Evolutionary conservation across 1,140 invertebrate genomes (phyloP), one percentile per base, ranked within the genome.

Genomic region (Oncopodura yosiiana): DNA sequence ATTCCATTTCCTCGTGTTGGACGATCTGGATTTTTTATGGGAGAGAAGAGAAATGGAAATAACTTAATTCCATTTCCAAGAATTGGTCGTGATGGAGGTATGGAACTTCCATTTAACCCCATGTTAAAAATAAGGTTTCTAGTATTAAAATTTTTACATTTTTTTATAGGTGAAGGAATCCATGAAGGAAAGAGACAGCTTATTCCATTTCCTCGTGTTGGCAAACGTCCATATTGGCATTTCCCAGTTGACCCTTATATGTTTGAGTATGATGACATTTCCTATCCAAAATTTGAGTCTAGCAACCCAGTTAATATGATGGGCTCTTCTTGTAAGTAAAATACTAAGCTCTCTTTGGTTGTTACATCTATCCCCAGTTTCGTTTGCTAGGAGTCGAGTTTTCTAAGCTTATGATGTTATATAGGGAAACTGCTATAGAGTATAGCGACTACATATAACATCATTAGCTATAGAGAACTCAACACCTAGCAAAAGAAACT

Each of bases 191-290:
- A 61, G 34, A 29, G 62, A 14, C 62, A 61, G 41, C 26, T 64
- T 18, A 64, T 64, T 24, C 62, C 62, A n/a, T 64, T 64, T 46
- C 59, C 62, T 5, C 56, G 62, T 21, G 58, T 64, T 4, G 58
- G 58, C 16, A 64, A 61, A 24, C 55, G 62, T 11, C 49, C 56
- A 3, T 60, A 42, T 46, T 59, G 52, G 56, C 49, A 48, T 26
- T 52, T 46, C 19, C 41, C 52, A 5, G n/a, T 48, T n/a, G 56
- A 56, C 26, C 36, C 58, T 18, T 55, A 53, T 18, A 21, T 48
- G 12, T 45, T 43, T 19, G 62, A 64, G 30, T 61, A 64, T 42
- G 62, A 64, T 32, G 62, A 61, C 36, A 49, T 32, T 29, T 30
- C 53, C 12, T 46, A 38, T 36, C 45, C 45, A 8, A 30, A 46